Base-by-base conservation (phyloP, 1,140 invertebrate genomes). In the Neuroterus valhalla region DNA sequence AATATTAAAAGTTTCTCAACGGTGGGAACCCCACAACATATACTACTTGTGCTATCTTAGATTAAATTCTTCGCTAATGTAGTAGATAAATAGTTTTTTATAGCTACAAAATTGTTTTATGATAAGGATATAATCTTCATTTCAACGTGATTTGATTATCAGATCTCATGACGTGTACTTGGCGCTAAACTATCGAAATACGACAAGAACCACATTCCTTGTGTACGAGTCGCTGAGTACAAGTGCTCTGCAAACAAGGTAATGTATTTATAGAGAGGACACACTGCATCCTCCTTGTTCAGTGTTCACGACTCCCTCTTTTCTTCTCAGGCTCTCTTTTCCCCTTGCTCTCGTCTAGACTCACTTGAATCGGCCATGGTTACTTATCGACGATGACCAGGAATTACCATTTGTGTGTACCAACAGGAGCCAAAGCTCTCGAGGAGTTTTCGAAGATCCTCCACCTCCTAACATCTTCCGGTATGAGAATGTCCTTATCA, bases 241-340 rank as follows among this genome's bases (percentile, higher is more conserved):
- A 83, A 89, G 88, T 89, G 88, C 85, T 88, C 82, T 62, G 86
- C 86, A 89, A 89, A 89, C 86, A 89, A 85, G 82, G 87, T 88
- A 88, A 89, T 88, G 86, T 88, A 87, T 88, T 88, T 88, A 88
- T 89, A 88, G 86, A 88, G 86, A 85, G 86, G 86, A 84, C 81
- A 84, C 79, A 81, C 83, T 80, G 81, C 85, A 79, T 82, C 81
- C 81, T 78, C 80, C 72, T 73, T 74, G 74, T 77, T 82, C 78
- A 79, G 78, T 80, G 80, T 83, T 81, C 81, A 85, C 81, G 82
- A 84, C 82, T 38, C 81, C 78, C 83, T 85, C 79, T 82, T 81
- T 78, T 82, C 75, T 75, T 74, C 71, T 69, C 5, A 8, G 31
- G 10, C 31, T 38, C 78, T 76, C 76, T 66, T 74, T 76, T 77